Conservation (phyloP, 1,140 invertebrate genomes). For the Temnothorax nylanderi region DNA sequence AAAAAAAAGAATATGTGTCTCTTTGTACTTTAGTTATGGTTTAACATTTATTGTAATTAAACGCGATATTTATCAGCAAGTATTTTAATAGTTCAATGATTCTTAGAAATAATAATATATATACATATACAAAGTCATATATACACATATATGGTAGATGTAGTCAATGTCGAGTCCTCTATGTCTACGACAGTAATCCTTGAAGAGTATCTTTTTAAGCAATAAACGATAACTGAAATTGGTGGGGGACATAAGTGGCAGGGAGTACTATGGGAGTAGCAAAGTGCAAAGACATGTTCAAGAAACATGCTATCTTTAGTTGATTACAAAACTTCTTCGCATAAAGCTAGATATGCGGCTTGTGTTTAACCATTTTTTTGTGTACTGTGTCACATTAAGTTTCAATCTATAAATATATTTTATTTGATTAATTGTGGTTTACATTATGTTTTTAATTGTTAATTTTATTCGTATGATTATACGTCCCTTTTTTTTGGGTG, state of each 20-base stretch:
- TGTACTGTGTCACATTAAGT: not conserved
- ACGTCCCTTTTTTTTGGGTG: constrained; percentile 41
- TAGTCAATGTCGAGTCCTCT: not conserved
- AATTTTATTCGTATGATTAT: constrained; percentile 27
- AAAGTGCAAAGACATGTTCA: constrained; percentile 1
- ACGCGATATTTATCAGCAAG: not conserved
- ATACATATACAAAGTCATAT: not conserved
- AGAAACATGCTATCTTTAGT: constrained; percentile 30
- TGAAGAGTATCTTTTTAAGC: not conserved
- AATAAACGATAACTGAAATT: not conserved
- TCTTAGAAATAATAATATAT: not conserved
- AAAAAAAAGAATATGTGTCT: not conserved
- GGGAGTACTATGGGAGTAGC: not conserved
- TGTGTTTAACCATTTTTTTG: not conserved
- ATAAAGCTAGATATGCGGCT: not conserved
- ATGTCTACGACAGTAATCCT: not conserved
- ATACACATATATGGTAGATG: not conserved
- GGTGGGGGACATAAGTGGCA: not conserved
- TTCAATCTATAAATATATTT: not conserved
- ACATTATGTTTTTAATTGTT: constrained; percentile 22
- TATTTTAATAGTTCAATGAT: not conserved
- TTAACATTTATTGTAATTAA: not conserved
- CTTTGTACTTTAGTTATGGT: not conserved
- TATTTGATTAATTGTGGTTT: not conserved
- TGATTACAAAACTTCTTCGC: not conserved